Base-by-base conservation (phyloP, 2,888 invertebrate species). In the Urechis unicinctus region DNA sequence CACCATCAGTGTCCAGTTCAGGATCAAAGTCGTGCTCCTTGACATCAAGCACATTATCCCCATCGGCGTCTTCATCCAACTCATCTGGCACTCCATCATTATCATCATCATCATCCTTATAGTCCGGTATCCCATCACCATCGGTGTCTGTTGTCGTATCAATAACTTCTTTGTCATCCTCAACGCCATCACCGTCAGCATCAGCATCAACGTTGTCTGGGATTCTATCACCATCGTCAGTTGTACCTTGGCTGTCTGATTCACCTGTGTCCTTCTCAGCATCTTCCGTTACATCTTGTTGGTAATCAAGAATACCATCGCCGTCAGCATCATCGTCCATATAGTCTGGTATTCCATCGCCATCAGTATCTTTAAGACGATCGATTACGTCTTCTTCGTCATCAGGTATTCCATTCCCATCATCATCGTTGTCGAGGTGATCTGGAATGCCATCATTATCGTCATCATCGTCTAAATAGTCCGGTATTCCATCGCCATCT, bases 121-220 rank as follows among this genome's bases (percentile, higher is more conserved):
- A 26, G 43, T 58, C 58, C 22, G 29, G 25, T 24, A 61, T 53
- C n/a, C 53, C 61, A 31, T 59, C 55, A 52, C 51, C 57, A 55
- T 61, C 64, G 60, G 69, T 70, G 55, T 63, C 64, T 46, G 56
- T 68, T 60, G 72, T 69, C 49, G 59, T 63, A 60, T 73, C 72
- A 1, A 68, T 66, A 1, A 67, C 68, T 57, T 68, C 67, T 0
- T 64, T 65, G 54, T 68, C 68, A 45, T 52, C 57, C 9, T 36
- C 31, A 42, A 50, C 31, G n/a, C 3, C 49, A 49, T 49, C 48
- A 36, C 9, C 59, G 41, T 56, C 53, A 9, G 49, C 56, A 25
- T 56, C 56, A 25, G 46, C 31, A 21, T 56, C 56, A 3, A 43
- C 22, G 48, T 47, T 24, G 44, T 56, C 56, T 36, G 36, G 36